Base-by-base conservation (phyloP, 1,140 invertebrate species). In the Lasioglossum albipes region DNA sequence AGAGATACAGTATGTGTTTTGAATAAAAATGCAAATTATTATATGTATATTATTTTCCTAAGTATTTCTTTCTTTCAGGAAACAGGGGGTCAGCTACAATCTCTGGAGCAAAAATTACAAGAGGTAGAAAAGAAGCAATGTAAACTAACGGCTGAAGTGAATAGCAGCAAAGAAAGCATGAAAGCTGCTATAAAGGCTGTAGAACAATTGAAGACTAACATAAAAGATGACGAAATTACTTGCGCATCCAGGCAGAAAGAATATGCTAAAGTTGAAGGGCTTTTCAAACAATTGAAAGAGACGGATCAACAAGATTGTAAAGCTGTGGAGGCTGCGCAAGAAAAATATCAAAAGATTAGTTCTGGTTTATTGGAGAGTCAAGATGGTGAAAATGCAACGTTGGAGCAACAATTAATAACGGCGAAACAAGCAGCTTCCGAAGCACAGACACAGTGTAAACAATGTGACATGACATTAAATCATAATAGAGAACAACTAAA, bases 351-450 rank as follows among this genome's bases (percentile, higher is more conserved):
- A 88, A 97, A 97, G 73, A 95, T 98, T 10, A 97, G 95, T 90
- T 94, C 96, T 36, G 98, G 98, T 36, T 93, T 97, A 66, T 95
- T 98, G 49, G 95, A 96, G 41, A 96, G 95, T 76, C 96, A 96
- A n/a, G 95, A 96, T 86, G 97, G 98, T 20, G 95, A 96, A 91
- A 96, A 96, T 75, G 95, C 96, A n/a, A 98, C 98, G 7, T 93
- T 99, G 27, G 96, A 97, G 90, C 97, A 98, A 84, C 97, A 99
- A 90, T 93, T 99, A 1, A 98, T 98, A 87, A 95, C 94, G 90
- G 96, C 97, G 0, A 97, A 97, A 87, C 95, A 96, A 87, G 95
- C 95, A 72, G 95, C 96, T 10, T 95, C 96, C 22, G 95, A 96
- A 84, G 96, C 97, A 2, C 96, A 97, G 86, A 98, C 97, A 0